Evolutionary conservation across 2,113 vertebrate species (phyloP).

Genomic region (Danio rerio): GRCz12tu NC_133179.1:15357001-15357500

Average conservation of each 20-base stretch:
- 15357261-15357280: slow-evolving; percentile 13
- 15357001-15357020: slow-evolving; percentile 17
- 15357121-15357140: neutral
- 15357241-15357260: slow-evolving; percentile 25
- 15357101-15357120: slow-evolving; percentile 2
- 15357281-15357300: slow-evolving; percentile 32
- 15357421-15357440: no score
- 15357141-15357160: neutral
- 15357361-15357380: slow-evolving; percentile 8
- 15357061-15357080: neutral
- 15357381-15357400: neutral
- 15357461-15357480: no score
- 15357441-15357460: no score
- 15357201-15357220: neutral
- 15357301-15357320: slow-evolving; percentile 42
- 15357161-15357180: neutral
- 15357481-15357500: no score
- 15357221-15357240: neutral
- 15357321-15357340: slow-evolving; percentile 19
- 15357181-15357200: neutral
- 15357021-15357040: slow-evolving; percentile 21
- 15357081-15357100: neutral
- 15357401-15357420: neutral
- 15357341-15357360: slow-evolving; percentile 21
- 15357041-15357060: slow-evolving; percentile 16